phyloP scores from a whole-genome alignment of 2,113 vertebrate species.

The Bufo gargarizans region DNA sequence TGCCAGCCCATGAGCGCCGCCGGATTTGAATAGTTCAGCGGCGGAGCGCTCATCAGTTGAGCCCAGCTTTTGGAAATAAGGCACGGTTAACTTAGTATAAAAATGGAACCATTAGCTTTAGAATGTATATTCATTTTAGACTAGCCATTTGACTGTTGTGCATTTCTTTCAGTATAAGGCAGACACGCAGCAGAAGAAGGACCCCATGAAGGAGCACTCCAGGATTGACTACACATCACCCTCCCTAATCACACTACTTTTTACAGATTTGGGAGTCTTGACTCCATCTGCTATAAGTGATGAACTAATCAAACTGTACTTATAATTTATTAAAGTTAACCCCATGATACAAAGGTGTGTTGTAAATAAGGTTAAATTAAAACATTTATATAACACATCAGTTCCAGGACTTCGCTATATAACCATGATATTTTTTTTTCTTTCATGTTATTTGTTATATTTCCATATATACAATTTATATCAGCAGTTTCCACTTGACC shows the following conservation, averaged over 20 bases:
- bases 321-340: conserved; percentile 70
- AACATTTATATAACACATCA: neutral
- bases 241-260: conserved; percentile 91
- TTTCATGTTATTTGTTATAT: too few relatives aligned
- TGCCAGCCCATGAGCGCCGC: too few relatives aligned
- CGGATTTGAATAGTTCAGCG: too few relatives aligned
- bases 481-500: neutral
- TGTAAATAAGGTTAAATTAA: conserved; percentile 1
- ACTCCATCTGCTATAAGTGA: conserved; percentile 96
- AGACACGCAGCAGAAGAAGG: conserved; percentile 77
- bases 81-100: too few relatives aligned
- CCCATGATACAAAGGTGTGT: neutral
- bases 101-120: too few relatives aligned
- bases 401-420: too few relatives aligned
- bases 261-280: conserved; percentile 94
- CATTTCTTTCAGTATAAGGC: conserved; percentile 87
- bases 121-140: too few relatives aligned
- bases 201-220: conserved; percentile 87
- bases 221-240: conserved; percentile 95
- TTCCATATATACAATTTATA: neutral
- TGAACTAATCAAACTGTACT: conserved; percentile 97
- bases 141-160: neutral
- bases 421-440: too few relatives aligned
- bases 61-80: too few relatives aligned
- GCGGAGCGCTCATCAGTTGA: too few relatives aligned